These are phyloP conservation scores for Rhynchophorus ferrugineus DNA, from an alignment of 1,140 invertebrate genomes.

Conservation along the genomic window DNA sequence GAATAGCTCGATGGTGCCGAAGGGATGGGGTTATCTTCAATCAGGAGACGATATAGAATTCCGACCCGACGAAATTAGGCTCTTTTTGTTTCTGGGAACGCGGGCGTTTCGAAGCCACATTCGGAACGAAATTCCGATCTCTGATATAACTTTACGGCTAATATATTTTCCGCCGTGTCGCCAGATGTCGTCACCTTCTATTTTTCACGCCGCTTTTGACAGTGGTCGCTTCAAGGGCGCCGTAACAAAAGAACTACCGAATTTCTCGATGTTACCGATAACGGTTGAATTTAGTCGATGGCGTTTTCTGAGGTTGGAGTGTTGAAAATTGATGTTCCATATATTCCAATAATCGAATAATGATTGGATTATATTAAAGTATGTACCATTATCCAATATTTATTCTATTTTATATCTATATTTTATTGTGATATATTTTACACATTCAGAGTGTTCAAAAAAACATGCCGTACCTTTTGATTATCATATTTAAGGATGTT, in stretches of 20 bases:
- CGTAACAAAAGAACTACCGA: background rate
- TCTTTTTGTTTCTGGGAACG: constrained; percentile 27
- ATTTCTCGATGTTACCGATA: constrained; percentile 1
- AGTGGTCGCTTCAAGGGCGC: background rate
- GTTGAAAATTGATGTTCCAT: too few species aligned
- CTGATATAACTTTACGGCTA: constrained; percentile 33
- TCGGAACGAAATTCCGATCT: constrained; percentile 31
- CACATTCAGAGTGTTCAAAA: too few species aligned
- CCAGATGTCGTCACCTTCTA: constrained; percentile 23
- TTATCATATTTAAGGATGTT: too few species aligned
- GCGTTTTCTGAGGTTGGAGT: too few species aligned
- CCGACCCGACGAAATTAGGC: constrained; percentile 24
- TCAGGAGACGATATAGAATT: constrained; percentile 22
- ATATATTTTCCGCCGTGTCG: constrained; percentile 33
- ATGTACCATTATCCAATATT: too few species aligned
- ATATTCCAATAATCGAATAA: too few species aligned
- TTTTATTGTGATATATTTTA: too few species aligned
- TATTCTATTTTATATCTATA: too few species aligned
- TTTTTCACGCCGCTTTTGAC: constrained; percentile 18
- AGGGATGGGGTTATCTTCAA: constrained; percentile 21
- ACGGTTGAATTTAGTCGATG: too few species aligned
- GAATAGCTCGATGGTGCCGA: constrained; percentile 12
- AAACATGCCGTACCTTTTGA: too few species aligned
- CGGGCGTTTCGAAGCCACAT: constrained; percentile 19
- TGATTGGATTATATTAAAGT: too few species aligned